Conservation (phyloP, 2,797 vertebrate species). For the Pangasius djambal region DNA sequence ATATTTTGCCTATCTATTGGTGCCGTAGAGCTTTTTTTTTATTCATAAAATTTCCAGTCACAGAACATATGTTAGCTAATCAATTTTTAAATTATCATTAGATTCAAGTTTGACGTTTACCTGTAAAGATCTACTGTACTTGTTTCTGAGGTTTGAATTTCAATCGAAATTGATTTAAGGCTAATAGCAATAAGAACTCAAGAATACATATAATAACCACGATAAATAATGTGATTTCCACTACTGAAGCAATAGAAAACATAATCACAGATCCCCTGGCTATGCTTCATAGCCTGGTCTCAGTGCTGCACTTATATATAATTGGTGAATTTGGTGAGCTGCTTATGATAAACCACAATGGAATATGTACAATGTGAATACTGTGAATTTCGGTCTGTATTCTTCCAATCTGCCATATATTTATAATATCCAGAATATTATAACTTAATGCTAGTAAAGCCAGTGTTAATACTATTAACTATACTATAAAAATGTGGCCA, state of each 20-base stretch:
- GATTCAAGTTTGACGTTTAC: background rate
- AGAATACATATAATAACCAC: too few relatives aligned
- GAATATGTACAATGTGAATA: background rate
- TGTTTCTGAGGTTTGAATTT: background rate
- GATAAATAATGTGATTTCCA: background rate
- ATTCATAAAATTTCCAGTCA: background rate
- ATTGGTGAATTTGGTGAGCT: background rate
- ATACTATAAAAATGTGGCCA: background rate
- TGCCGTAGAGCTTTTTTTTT: background rate
- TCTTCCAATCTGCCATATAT: background rate
- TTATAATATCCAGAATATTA: background rate
- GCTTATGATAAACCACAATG: background rate
- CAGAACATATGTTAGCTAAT: background rate
- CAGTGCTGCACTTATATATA: background rate
- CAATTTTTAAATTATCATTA: background rate
- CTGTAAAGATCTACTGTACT: too few relatives aligned
- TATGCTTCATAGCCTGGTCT: background rate
- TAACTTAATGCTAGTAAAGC: background rate
- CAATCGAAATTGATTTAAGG: background rate
- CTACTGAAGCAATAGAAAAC: background rate
- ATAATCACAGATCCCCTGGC: background rate
- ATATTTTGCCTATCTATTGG: background rate
- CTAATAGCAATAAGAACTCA: too few relatives aligned
- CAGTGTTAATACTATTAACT: background rate
- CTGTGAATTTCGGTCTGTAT: background rate